A percentile compares a stretch with the other conserved stretches of the same genome.
Evolutionary conservation across 2,113 vertebrate species (phyloP).

Genomic region (Suncus etruscus): DNA sequence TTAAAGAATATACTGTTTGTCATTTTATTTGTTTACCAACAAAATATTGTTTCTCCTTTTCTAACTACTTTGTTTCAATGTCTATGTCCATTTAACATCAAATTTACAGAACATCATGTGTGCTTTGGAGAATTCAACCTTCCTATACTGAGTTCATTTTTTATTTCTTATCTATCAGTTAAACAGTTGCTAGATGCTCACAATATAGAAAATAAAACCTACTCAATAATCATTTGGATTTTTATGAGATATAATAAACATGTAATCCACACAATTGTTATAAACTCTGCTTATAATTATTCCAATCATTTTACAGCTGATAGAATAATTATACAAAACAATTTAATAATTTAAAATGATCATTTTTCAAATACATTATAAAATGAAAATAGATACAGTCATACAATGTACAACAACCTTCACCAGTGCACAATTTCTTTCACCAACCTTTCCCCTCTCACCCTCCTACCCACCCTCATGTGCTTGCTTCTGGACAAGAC

Average conservation of each 20-base stretch:
- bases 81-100: conserved; percentile 32
- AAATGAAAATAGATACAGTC: no score
- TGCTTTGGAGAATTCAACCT: conserved; percentile 52
- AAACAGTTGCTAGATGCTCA: conserved; percentile 73
- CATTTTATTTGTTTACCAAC: conserved; percentile 6
- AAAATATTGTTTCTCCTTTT: conserved; percentile 19
- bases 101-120: conserved; percentile 4
- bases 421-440: no score
- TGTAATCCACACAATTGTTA: conserved; percentile 57
- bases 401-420: no score
- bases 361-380: conserved; percentile 51
- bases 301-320: conserved; percentile 59
- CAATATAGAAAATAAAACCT: conserved; percentile 62
- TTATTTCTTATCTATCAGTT: conserved; percentile 77
- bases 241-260: conserved; percentile 64
- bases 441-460: no score
- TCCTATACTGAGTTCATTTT: conserved; percentile 60
- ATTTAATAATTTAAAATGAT: conserved; percentile 42
- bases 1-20: conserved; percentile 20
- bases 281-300: conserved; percentile 72
- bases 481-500: no score
- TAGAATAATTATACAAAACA: conserved; percentile 68
- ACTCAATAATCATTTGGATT: conserved; percentile 65
- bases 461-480: no score
- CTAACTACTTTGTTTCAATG: conserved; percentile 60